Conservation (phyloP, 2,113 vertebrate genomes). For the Rhinoptilus africanus region DNA sequence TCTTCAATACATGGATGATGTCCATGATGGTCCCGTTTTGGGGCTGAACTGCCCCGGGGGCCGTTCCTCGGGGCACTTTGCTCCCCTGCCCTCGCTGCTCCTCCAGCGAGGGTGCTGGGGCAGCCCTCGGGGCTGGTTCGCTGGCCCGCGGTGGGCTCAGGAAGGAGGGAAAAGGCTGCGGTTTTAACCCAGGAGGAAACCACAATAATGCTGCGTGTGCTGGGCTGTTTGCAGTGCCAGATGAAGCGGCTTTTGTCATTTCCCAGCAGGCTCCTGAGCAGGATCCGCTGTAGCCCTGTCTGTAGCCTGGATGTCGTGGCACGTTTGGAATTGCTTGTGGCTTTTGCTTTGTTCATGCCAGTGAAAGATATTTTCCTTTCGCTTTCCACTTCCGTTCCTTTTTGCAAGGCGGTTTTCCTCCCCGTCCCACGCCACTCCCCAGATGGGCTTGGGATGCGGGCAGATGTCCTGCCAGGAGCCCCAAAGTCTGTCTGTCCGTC, state of each 20-base stretch:
- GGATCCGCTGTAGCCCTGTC: rapidly evolving
- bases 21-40: rapidly evolving
- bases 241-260: not conserved
- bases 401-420: not conserved
- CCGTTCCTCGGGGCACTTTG: rapidly evolving
- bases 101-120: not conserved
- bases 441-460: not conserved
- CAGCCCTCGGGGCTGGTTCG: not conserved
- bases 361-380: not conserved
- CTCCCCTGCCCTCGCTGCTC: not conserved
- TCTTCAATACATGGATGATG: rapidly evolving
- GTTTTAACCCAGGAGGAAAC: not conserved
- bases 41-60: rapidly evolving
- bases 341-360: not conserved
- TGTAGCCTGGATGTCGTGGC: not conserved
- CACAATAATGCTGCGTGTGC: rapidly evolving
- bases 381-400: not conserved
- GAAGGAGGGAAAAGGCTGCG: not conserved
- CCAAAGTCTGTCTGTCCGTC: rapidly evolving
- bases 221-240: not conserved
- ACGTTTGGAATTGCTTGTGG: not conserved
- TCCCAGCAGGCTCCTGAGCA: not conserved
- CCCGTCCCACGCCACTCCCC: rapidly evolving
- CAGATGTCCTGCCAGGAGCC: not conserved
- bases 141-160: rapidly evolving